phyloP scores from a whole-genome alignment of 2,888 invertebrate species.

The Scaptomyza cyrtandrae region DNA sequence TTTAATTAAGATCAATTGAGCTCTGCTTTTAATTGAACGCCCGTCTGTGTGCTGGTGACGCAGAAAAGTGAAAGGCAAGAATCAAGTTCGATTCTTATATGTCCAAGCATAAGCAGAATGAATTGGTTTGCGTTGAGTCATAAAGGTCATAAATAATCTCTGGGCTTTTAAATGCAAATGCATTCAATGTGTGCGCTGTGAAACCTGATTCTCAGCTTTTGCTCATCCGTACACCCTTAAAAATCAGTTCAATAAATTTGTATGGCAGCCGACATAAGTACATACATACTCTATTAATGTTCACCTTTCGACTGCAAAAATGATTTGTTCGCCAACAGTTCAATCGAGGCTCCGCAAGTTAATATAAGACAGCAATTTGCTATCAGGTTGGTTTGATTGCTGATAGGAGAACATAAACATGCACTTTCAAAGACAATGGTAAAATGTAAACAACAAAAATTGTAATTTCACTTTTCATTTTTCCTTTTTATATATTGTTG shows the following conservation, averaged over 20 bases:
- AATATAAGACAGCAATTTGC: background rate
- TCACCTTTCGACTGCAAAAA: constrained; percentile 3
- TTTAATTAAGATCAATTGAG: constrained; percentile 68
- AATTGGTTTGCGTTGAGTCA: constrained; percentile 17
- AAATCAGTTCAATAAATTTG: constrained; percentile 3
- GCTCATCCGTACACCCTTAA: constrained; percentile 26
- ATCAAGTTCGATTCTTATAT: constrained; percentile 6
- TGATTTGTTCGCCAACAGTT: constrained; percentile 26
- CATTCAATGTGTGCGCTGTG: constrained; percentile 23
- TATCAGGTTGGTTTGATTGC: constrained; percentile 32
- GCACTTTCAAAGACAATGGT: constrained; percentile 17
- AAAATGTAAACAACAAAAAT: constrained; percentile 7
- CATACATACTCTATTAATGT: constrained; percentile 5
- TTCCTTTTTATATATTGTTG: constrained; percentile 29
- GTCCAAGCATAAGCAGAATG: background rate
- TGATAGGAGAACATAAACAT: constrained; percentile 37
- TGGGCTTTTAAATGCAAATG: background rate
- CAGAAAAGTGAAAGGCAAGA: constrained; percentile 61
- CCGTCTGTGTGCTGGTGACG: constrained; percentile 1
- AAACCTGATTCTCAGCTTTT: constrained; percentile 73
- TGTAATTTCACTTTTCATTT: constrained; percentile 56
- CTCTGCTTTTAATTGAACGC: constrained; percentile 52
- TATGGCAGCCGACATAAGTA: constrained; percentile 17
- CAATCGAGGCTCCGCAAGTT: background rate
- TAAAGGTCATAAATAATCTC: background rate